Base-by-base conservation (phyloP, 2,113 vertebrate species). In the Fregetta grallaria region DNA sequence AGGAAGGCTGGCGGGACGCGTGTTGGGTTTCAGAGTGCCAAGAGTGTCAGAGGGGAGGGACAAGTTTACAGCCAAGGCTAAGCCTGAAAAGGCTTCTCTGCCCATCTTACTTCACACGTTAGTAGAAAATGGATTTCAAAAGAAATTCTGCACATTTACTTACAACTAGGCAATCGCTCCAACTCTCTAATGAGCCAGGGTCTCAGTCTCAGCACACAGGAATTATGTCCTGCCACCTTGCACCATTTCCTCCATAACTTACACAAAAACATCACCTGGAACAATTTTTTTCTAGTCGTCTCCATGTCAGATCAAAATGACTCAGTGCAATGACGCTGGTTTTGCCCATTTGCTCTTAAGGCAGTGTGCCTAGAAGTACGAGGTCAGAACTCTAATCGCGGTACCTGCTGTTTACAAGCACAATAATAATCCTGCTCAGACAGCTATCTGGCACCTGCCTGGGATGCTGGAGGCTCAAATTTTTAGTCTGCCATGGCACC, bases 281-380 rank as follows among this genome's bases (percentile, higher is more conserved):
- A 50, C 11, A 7, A 6, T 4, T 23, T 7, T 40, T 13, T 47
- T 5, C 83, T 12, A 34, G 20, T 11, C 12, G 45, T 56, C 78
- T 52, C 66, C 32, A 1, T 1, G 10, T 10, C 55, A 25, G 25
- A 20, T 12, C 55, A 34, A 34, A 55, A 32, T 3, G 12, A 30
- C 32, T 22, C 32, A 1, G 34, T 14, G 13, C 10, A 21, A 25
- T 0, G 6, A 12, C 34, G 40, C 18, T 73, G 38, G 14, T 63
- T 26, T 9, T 13, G 32, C 20, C 34, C 22, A 0, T 38, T 49
- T 12, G 22, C 12, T 42, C 71, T 9, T 14, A 5, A 16, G 25
- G 30, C 52, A 30, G 26, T 0, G 7, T 45, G 44, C 66, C 40
- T 9, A 3, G 9, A 47, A 8, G 18, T 1, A 21, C 1, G 11